Evolutionary conservation across 37 sponge, comb jelly and placozoan species (phyloP), one percentile per base, ranked within the genome.

Genomic region (Halisarca cf. caerulea): DNA sequence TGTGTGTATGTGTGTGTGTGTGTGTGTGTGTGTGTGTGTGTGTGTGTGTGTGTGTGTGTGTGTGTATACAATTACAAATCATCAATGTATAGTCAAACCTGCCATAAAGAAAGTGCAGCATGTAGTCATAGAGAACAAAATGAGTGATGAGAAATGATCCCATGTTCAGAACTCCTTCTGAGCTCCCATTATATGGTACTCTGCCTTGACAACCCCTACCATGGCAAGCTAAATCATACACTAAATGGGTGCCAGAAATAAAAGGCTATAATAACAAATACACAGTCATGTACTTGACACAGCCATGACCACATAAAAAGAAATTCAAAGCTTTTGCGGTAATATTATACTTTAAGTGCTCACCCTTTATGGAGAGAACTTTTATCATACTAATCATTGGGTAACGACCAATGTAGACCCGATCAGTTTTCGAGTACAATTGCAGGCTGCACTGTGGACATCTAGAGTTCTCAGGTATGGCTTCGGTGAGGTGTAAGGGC

Each of bases 71-170:
- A n/a, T n/a, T n/a, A n/a, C n/a, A n/a, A n/a, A n/a, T n/a, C n/a
- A n/a, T n/a, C n/a, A n/a, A n/a, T n/a, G n/a, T n/a, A n/a, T n/a
- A n/a, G n/a, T n/a, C 64, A 28, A 30, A 71, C 73, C 73, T 71
- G 8, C 73, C 73, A 71, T 71, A 39, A 37, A 71, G 38, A 71
- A 71, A 71, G 39, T 71, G 73, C 21, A 71, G 32, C 35, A 71
- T 33, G 39, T 71, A 71, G 41, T 71, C 73, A 38, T 37, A 38
- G 40, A 71, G 38, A 9, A 71, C 40, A 37, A 71, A 71, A 37
- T 71, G 73, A 39, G 73, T 71, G 21, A 71, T 37, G 7, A 71
- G 30, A 32, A 38, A 71, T 17, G 37, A 38, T 33, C 73, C 73
- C 73, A 71, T 71, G 39, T 71, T 71, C 41, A 71, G 39, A 71